Percentiles rank a stretch among this genome's conserved stretches.
These are phyloP conservation scores for Phaetusa simplex DNA, from an alignment of 2,113 vertebrate species.

Conservation along the genomic window DNA sequence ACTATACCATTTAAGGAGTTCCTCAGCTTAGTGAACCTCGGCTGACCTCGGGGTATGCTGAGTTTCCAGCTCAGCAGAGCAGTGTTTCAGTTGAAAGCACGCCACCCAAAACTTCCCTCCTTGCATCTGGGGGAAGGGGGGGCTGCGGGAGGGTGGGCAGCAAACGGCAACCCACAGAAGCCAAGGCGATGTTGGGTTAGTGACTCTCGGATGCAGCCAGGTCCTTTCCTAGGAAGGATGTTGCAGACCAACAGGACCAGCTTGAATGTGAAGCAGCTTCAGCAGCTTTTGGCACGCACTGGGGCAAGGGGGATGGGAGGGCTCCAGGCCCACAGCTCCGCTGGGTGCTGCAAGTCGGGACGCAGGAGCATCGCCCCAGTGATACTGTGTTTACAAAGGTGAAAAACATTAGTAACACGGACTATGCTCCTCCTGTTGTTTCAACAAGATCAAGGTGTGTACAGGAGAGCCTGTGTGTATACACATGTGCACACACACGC, in stretches of 20 bases:
- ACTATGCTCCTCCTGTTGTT: constrained; percentile 45
- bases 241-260: neutral
- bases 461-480: neutral
- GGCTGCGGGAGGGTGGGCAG: neutral
- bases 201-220: neutral
- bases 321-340: neutral
- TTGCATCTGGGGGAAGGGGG: neutral
- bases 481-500: neutral
- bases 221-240: neutral
- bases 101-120: neutral
- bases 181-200: fast-evolving
- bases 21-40: constrained; percentile 33
- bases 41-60: constrained; percentile 27
- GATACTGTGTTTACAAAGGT: constrained; percentile 15
- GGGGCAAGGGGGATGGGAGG: neutral
- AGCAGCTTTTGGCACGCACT: neutral
- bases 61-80: constrained; percentile 9
- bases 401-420: neutral
- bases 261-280: neutral
- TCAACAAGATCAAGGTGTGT: constrained; percentile 30
- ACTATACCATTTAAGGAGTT: constrained; percentile 40
- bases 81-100: neutral
- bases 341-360: neutral
- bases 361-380: neutral
- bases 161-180: neutral